phyloP scores from a whole-genome alignment of 2,888 invertebrate species.

The Odiellus spinosus region DNA sequence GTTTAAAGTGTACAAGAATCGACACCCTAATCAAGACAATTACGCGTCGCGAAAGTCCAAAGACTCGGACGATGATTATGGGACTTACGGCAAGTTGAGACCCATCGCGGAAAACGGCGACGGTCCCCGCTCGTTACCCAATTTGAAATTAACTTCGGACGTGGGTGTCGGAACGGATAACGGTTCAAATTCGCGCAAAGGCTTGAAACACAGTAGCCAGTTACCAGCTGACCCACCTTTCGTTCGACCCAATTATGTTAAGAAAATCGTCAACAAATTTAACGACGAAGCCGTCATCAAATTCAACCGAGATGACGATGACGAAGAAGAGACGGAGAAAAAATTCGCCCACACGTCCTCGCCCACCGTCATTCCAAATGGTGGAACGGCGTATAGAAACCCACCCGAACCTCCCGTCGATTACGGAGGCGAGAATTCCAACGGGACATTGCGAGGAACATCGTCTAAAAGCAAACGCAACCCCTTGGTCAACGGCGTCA shows the following conservation, averaged over 20 bases:
- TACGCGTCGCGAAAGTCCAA: background rate
- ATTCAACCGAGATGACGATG: background rate
- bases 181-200: background rate
- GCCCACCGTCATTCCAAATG: background rate
- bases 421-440: background rate
- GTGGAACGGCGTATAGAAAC: background rate
- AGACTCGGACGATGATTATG: background rate
- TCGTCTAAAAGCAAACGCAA: slow-evolving; percentile 9
- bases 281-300: slow-evolving; percentile 18
- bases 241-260: slow-evolving; percentile 18
- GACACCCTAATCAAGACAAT: slow-evolving; percentile 1
- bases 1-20: slow-evolving; percentile 17
- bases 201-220: slow-evolving; percentile 16
- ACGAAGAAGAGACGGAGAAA: background rate
- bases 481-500: slow-evolving; percentile 15
- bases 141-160: no score
- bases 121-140: background rate
- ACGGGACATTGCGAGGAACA: slow-evolving; percentile 2
- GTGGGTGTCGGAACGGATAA: background rate
- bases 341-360: background rate
- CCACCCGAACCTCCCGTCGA: slow-evolving; percentile 7
- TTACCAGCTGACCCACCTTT: slow-evolving; percentile 16
- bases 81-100: background rate
- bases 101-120: background rate
- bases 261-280: slow-evolving; percentile 19